These are phyloP conservation scores for Aphelinus certus DNA, from an alignment of 1,140 invertebrate species.

Conservation along the genomic window DNA sequence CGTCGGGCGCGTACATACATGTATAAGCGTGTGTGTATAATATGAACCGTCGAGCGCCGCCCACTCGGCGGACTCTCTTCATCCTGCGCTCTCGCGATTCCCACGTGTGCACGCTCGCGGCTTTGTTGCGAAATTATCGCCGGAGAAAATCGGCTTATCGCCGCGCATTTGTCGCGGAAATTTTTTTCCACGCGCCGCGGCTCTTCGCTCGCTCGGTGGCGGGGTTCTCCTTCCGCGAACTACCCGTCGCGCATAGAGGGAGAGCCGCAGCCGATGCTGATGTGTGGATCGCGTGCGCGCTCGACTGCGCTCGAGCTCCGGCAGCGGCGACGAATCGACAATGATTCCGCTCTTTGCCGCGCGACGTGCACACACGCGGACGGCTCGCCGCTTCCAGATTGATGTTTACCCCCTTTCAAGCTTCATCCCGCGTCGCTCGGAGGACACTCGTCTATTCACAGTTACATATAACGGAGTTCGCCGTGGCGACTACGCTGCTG, in stretches of 20 bases:
- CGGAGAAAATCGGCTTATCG: constrained; percentile 7
- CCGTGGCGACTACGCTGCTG: too few relatives aligned
- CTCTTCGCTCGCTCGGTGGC: too few relatives aligned
- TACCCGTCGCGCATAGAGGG: too few relatives aligned
- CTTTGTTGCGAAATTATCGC: constrained; percentile 17
- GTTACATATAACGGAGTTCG: too few relatives aligned
- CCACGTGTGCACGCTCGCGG: not conserved
- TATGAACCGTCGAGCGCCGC: constrained; percentile 19
- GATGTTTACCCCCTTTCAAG: too few relatives aligned
- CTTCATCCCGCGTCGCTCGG: too few relatives aligned
- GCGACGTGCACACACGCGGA: too few relatives aligned
- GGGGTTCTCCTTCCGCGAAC: too few relatives aligned
- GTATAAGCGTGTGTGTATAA: not conserved
- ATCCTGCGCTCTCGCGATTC: not conserved
- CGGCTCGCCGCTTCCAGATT: too few relatives aligned
- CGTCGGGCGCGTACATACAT: not conserved
- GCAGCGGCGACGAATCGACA: too few relatives aligned
- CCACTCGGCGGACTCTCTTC: constrained; percentile 42
- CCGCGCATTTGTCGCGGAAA: constrained; percentile 3
- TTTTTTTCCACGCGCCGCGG: not conserved
- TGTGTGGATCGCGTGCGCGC: constrained; percentile 19
- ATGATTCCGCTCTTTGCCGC: too few relatives aligned
- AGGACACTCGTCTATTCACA: too few relatives aligned
- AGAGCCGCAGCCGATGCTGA: not conserved
- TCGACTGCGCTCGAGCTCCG: not conserved